Evolutionary conservation across 1,140 invertebrate genomes (phyloP), one percentile per base, ranked within the genome.

Genomic region (Polypedilum pembai): DNA sequence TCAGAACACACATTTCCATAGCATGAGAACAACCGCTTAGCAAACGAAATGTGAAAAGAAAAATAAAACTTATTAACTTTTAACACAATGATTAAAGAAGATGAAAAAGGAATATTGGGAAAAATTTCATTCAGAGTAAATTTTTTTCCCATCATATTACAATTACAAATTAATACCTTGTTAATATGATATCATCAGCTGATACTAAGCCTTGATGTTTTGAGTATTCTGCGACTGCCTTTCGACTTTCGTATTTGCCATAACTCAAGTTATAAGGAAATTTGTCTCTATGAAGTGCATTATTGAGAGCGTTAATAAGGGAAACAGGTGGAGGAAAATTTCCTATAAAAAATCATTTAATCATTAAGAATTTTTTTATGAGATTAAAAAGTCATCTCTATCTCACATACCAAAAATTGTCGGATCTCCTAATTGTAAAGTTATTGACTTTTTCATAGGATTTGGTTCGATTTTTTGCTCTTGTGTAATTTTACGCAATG

Each of bases 11-110:
- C 20, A 97, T 81, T 79, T 98, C 95, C 74, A 98, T 84, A 0
- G 96, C 93, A 78, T 93, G 91, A 0, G 95, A 97, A 81, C 94
- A 96, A 69, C 96, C 95, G 80, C 92, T n/a, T n/a, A n/a, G n/a
- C n/a, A n/a, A n/a, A n/a, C n/a, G n/a, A n/a, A n/a, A n/a, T n/a
- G n/a, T n/a, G n/a, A n/a, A n/a, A n/a, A n/a, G n/a, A n/a, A n/a
- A n/a, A n/a, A n/a, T n/a, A n/a, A n/a, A n/a, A n/a, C n/a, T n/a
- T n/a, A n/a, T n/a, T n/a, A n/a, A n/a, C n/a, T n/a, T n/a, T n/a
- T n/a, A n/a, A n/a, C n/a, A n/a, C n/a, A n/a, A n/a, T n/a, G n/a
- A n/a, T n/a, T n/a, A n/a, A n/a, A n/a, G n/a, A n/a, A n/a, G n/a
- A n/a, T n/a, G n/a, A n/a, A n/a, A n/a, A n/a, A n/a, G n/a, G n/a